These are phyloP conservation scores for Archivesica marissinica DNA, from an alignment of 1,140 invertebrate species.

Conservation along the genomic window DNA sequence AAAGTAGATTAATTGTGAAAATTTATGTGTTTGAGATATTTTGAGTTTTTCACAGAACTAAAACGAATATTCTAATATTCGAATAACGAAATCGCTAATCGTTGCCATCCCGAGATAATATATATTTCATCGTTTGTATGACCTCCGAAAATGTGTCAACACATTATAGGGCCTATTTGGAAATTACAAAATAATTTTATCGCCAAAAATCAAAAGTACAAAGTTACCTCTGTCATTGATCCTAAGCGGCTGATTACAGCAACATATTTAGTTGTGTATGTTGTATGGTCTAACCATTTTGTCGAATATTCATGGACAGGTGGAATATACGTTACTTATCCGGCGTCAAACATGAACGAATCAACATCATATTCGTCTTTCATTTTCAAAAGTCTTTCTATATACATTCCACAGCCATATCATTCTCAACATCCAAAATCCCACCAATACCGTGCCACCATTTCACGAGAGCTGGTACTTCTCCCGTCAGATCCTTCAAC, in stretches of 20 bases:
- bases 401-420: slow-evolving; percentile 87
- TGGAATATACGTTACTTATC: slow-evolving; percentile 81
- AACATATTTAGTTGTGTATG: slow-evolving; percentile 67
- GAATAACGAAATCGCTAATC: no score
- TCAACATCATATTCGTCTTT: slow-evolving; percentile 84
- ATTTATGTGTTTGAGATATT: no score
- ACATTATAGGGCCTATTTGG: no score
- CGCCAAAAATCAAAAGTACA: no score
- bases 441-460: slow-evolving; percentile 79
- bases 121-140: no score
- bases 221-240: slow-evolving; percentile 62
- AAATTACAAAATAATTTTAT: no score
- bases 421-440: slow-evolving; percentile 87
- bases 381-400: slow-evolving; percentile 86
- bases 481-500: slow-evolving; percentile 60
- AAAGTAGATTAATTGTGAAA: no score
- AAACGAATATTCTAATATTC: no score
- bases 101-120: no score
- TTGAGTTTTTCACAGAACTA: no score
- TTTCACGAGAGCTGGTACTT: slow-evolving; percentile 66
- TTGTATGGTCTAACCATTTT: slow-evolving; percentile 57
- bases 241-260: slow-evolving; percentile 62
- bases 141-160: no score
- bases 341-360: slow-evolving; percentile 96
- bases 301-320: slow-evolving; percentile 70